Evolutionary conservation across 2,888 invertebrate species (phyloP).

Genomic region (Hypercompe scribonia): DNA sequence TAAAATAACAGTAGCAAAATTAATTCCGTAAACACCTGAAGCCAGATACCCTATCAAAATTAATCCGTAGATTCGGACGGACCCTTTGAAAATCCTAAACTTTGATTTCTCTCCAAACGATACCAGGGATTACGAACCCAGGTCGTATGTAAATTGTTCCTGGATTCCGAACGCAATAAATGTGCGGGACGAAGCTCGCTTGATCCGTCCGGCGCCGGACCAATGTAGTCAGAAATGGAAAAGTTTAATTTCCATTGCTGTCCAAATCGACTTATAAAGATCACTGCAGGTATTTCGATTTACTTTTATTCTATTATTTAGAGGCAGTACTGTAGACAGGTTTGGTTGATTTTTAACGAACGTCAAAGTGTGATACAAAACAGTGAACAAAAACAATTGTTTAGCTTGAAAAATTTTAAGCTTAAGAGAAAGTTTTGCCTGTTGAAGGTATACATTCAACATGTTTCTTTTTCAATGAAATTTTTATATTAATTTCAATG

Average conservation of each 20-base stretch:
- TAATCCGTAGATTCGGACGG: conserved; percentile 53
- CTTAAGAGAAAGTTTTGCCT: too few relatives aligned
- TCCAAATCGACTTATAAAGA: conserved; percentile 26
- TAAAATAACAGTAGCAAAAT: conserved; percentile 43
- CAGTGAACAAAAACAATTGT: background rate
- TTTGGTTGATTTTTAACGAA: background rate
- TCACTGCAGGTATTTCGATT: conserved; percentile 17
- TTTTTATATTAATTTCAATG: too few relatives aligned
- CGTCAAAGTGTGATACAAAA: too few relatives aligned
- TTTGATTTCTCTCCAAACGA: conserved; percentile 61
- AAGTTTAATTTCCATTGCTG: conserved; percentile 50
- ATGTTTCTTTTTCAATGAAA: too few relatives aligned
- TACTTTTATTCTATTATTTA: conserved; percentile 5
- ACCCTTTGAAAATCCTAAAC: conserved; percentile 55
- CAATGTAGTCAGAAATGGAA: conserved; percentile 59
- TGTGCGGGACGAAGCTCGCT: conserved; percentile 51
- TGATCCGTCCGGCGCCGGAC: conserved; percentile 55
- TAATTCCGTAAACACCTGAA: conserved; percentile 52
- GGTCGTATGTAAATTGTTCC: conserved; percentile 67
- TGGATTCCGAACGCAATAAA: conserved; percentile 59
- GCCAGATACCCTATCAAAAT: conserved; percentile 49
- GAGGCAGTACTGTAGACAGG: background rate
- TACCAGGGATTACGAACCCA: conserved; percentile 60
- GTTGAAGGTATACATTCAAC: too few relatives aligned
- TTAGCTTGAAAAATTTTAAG: background rate